Evolutionary conservation across 2,797 vertebrate genomes (phyloP), one percentile per base, ranked within the genome.

Genomic region (Hippoglossus hippoglossus): DNA sequence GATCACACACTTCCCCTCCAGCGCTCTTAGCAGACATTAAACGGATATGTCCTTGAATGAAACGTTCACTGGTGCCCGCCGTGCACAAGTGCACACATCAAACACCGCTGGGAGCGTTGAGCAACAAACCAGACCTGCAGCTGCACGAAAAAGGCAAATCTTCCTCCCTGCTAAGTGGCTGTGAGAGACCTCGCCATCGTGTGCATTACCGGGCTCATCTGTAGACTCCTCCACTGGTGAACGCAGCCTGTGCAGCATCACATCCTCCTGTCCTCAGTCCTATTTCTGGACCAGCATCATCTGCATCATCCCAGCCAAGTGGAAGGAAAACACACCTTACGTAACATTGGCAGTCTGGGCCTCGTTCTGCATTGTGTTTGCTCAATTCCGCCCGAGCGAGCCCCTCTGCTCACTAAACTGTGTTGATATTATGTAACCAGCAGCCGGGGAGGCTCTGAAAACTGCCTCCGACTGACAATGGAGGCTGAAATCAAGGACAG

Each of bases 321-420:
- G 79, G 86, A 86, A 90, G 90, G 71, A 82, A 90, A 88, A 80
- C 76, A 80, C 84, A 75, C 62, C 77, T 91, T 92, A 92, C 71
- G 74, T 81, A 89, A 91, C 31, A 5, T 46, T 47, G 77, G 77
- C 22, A 80, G 83, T 77, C 63, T 72, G 67, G 44, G 44, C 44
- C 44, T 82, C 51, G 28, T 61, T 71, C 79, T 65, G 71, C 67
- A 44, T 81, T 74, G 84, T 85, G 60, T 65, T 64, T 24, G 67
- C 65, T 84, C 72, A 61, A 44, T 81, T 80, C 67, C 2, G 53
- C 78, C 65, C 2, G 18, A 85, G 78, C 72, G 69, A 61, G 63
- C 81, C 50, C 71, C 58, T 73, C 66, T 69, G 80, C 84, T 87
- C 75, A 71, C 73, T 66, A 87, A 89, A 90, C 77, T 63, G 79